Evolutionary conservation across 2,797 vertebrate genomes (phyloP).

Genomic region (Anomalospiza imberbis): DNA sequence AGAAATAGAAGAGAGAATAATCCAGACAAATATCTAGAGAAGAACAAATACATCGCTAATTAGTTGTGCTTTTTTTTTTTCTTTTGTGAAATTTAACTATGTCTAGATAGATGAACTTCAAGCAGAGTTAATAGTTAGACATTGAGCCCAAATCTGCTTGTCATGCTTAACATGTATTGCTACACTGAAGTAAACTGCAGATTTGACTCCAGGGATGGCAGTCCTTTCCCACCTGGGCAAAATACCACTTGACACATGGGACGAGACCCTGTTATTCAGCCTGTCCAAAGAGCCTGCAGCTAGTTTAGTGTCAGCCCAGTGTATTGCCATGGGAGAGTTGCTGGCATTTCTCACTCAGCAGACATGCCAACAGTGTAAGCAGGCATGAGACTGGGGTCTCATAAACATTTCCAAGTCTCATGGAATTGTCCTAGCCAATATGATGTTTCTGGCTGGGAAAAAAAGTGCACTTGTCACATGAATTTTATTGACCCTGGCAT

Average conservation of each 20-base stretch:
- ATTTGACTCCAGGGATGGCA: background rate
- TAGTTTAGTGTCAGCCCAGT: background rate
- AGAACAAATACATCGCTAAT: background rate
- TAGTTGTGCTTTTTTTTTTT: background rate
- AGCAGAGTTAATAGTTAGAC: background rate
- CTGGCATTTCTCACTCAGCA: background rate
- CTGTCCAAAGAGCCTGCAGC: background rate
- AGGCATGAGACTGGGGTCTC: background rate
- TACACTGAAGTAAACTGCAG: background rate
- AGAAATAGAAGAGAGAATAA: background rate
- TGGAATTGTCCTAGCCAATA: background rate
- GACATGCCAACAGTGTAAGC: background rate
- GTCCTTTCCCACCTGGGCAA: background rate
- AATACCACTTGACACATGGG: fast-evolving
- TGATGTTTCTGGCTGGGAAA: background rate
- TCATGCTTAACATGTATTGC: background rate
- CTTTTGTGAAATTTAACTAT: background rate
- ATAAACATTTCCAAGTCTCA: background rate
- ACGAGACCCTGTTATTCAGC: background rate
- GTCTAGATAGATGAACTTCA: background rate
- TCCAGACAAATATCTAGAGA: background rate
- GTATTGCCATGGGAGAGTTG: background rate
- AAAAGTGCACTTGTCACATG: background rate
- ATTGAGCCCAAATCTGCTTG: background rate
- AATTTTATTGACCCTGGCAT: constrained; percentile 24